These are phyloP conservation scores for Drosophila hamatofila DNA, from an alignment of 2,888 invertebrate genomes.

Conservation along the genomic window DNA sequence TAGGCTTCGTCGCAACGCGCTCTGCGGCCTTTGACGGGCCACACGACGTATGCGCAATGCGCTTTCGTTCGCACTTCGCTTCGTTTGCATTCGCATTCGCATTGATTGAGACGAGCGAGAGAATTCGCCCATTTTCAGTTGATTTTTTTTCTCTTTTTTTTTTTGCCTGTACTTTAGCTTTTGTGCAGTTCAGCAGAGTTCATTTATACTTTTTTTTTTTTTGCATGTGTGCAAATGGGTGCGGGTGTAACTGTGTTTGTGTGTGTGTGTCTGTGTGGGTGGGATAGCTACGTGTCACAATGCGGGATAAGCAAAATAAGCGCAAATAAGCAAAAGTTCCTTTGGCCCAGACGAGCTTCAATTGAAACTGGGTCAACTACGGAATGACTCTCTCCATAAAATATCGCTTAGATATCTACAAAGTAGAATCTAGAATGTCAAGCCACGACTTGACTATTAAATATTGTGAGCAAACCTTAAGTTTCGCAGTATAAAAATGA, in stretches of 20 bases:
- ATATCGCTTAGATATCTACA: neutral
- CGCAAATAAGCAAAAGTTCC: constrained; percentile 6
- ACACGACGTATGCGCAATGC: constrained; percentile 66
- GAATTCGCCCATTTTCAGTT: constrained; percentile 35
- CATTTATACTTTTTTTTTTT: constrained; percentile 44
- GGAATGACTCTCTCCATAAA: neutral
- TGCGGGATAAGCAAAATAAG: constrained; percentile 42
- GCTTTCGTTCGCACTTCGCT: constrained; percentile 43
- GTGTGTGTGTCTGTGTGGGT: constrained; percentile 5
- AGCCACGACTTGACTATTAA: neutral
- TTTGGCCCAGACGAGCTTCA: neutral
- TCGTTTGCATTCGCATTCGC: constrained; percentile 26
- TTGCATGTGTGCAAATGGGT: constrained; percentile 46
- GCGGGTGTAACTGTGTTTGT: constrained; percentile 12
- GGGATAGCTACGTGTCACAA: constrained; percentile 56
- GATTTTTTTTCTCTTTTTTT: neutral
- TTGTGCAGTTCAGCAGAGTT: constrained; percentile 71
- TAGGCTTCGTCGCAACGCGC: constrained; percentile 5
- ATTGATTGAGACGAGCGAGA: constrained; percentile 52
- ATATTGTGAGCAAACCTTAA: neutral
- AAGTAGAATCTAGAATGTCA: too few species aligned
- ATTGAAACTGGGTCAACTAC: constrained; percentile 39
- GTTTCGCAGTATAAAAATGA: neutral
- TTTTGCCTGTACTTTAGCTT: constrained; percentile 63
- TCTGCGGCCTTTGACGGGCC: constrained; percentile 36